phyloP scores from a whole-genome alignment of 2,797 vertebrate genomes.

The Sebastes vulpes region DNA sequence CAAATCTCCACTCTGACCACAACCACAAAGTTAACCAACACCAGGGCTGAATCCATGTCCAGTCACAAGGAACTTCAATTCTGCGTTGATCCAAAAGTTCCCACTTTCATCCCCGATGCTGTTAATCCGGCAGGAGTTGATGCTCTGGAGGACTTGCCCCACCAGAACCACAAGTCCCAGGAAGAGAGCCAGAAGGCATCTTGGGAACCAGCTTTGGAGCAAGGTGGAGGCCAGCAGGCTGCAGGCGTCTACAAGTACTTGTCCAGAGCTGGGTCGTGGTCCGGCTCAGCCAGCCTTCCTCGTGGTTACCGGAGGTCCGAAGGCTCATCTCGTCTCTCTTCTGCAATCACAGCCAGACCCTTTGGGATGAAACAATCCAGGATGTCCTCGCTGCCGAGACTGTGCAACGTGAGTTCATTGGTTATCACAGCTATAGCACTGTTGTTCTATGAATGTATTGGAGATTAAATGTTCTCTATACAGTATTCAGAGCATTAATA shows the following conservation, averaged over 20 bases:
- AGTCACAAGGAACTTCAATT: conserved; percentile 28
- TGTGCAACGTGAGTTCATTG: conserved; percentile 87
- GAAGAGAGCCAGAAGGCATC: not conserved
- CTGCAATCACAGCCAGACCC: conserved; percentile 92
- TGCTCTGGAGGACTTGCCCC: not conserved
- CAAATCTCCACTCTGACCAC: conserved; percentile 40
- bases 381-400: conserved; percentile 88
- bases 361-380: conserved; percentile 90
- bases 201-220: conserved; percentile 19
- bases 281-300: conserved; percentile 86
- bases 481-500: not conserved
- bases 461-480: not conserved
- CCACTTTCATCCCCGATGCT: not conserved
- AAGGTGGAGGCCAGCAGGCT: conserved; percentile 1
- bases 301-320: conserved; percentile 92
- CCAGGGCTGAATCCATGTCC: not conserved
- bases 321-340: conserved; percentile 88
- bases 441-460: not conserved
- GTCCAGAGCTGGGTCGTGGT: conserved; percentile 56
- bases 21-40: not conserved
- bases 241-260: conserved; percentile 40
- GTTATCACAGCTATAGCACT: not conserved
- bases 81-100: conserved; percentile 2
- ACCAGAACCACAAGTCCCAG: conserved; percentile 28
- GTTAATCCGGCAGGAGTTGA: not conserved